A percentile compares a stretch with the other conserved stretches of the same genome.
phyloP scores from a whole-genome alignment of 2,888 invertebrate genomes.

The Chaitophorus viminalis region DNA sequence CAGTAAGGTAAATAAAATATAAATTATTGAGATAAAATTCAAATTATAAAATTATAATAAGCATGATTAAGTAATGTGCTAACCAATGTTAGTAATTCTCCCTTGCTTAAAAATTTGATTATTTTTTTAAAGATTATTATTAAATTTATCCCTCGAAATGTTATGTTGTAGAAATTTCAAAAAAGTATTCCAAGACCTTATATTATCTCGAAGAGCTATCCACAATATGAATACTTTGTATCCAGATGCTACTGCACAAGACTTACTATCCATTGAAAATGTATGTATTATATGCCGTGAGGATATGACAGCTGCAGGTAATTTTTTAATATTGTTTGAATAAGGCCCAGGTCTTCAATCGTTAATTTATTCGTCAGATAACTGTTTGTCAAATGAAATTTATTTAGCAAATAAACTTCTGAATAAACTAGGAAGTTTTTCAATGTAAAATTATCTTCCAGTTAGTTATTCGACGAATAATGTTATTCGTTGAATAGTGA shows the following conservation, averaged over 20 bases:
- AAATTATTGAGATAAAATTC: constrained; percentile 3
- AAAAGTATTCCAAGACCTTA: constrained; percentile 96
- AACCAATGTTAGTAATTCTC: too few relatives aligned
- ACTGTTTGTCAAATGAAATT: too few relatives aligned
- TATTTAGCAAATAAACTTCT: too few relatives aligned
- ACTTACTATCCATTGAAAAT: constrained; percentile 91
- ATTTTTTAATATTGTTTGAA: constrained; percentile 13
- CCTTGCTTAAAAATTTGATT: neutral
- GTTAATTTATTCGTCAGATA: too few relatives aligned
- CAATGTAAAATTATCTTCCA: too few relatives aligned
- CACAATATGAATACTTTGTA: constrained; percentile 98
- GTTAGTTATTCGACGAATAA: too few relatives aligned
- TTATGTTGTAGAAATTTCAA: constrained; percentile 82
- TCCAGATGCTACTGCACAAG: constrained; percentile 93
- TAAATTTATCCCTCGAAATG: neutral
- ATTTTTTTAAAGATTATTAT: neutral
- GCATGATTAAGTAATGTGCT: too few relatives aligned
- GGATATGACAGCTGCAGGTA: constrained; percentile 76
- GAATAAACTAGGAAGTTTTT: too few relatives aligned
- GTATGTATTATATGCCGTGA: constrained; percentile 98
- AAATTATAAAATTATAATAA: neutral
- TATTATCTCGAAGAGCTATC: constrained; percentile 94
- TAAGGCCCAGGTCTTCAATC: too few relatives aligned
- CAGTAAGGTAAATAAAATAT: constrained; percentile 78
- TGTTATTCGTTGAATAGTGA: too few relatives aligned